A percentile compares a stretch with the other conserved stretches of the same genome.
phyloP scores from a whole-genome alignment of 2,888 invertebrate genomes.

The Lasioglossum morio region DNA sequence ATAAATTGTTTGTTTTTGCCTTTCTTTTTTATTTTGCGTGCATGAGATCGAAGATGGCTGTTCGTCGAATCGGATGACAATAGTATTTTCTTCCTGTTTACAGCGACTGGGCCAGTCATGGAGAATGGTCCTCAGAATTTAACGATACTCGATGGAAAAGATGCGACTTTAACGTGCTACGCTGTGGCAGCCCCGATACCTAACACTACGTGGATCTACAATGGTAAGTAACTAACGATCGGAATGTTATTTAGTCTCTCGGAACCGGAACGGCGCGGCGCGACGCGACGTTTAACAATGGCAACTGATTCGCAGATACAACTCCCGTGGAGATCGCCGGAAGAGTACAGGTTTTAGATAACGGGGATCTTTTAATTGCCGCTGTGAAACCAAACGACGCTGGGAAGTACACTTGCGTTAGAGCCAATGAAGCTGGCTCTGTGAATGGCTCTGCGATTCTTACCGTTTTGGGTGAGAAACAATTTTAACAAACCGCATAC shows the following conservation, averaged over 20 bases:
- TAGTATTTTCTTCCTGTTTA: slow-evolving; percentile 75
- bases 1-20: slow-evolving; percentile 49
- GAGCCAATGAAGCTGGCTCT: slow-evolving; percentile 95
- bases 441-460: slow-evolving; percentile 93
- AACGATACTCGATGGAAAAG: slow-evolving; percentile 96
- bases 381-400: slow-evolving; percentile 93
- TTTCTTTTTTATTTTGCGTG: slow-evolving; percentile 37
- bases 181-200: slow-evolving; percentile 96
- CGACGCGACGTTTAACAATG: not conserved
- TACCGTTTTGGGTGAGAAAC: slow-evolving; percentile 89
- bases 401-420: slow-evolving; percentile 95
- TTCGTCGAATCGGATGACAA: slow-evolving; percentile 7
- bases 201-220: slow-evolving; percentile 95
- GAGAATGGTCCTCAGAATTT: slow-evolving; percentile 93
- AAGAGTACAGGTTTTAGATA: slow-evolving; percentile 93
- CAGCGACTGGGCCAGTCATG: slow-evolving; percentile 96
- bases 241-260: not conserved
- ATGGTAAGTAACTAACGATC: slow-evolving; percentile 87
- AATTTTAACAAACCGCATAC: not conserved
- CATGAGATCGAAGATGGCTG: slow-evolving; percentile 39
- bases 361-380: slow-evolving; percentile 94
- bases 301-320: slow-evolving; percentile 85
- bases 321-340: slow-evolving; percentile 89
- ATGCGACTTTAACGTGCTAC: slow-evolving; percentile 94
- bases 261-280: no score